Conservation (phyloP, 2,797 vertebrate species). For the Octomys mimax region DNA sequence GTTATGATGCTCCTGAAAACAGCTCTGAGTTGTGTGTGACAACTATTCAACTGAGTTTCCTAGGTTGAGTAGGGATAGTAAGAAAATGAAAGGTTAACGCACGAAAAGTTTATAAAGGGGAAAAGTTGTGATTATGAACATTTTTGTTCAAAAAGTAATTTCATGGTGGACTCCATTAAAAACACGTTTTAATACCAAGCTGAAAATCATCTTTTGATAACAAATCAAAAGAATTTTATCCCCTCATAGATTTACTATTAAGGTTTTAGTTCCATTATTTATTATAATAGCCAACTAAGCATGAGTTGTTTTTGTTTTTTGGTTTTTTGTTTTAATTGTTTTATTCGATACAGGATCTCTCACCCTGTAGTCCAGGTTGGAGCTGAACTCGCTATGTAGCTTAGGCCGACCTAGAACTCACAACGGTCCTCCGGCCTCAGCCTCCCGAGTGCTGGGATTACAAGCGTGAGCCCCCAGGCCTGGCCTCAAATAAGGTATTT, state of each 20-base stretch:
- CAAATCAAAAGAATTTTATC: conserved; percentile 57
- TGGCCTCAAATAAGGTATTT: background rate
- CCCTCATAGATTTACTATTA: background rate
- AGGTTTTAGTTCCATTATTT: conserved; percentile 18
- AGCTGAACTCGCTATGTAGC: background rate
- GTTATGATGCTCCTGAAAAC: conserved; percentile 17
- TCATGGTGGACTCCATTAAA: conserved; percentile 5
- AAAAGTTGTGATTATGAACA: background rate
- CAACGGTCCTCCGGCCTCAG: background rate
- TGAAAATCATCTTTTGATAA: conserved; percentile 33
- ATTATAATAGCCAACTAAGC: conserved; percentile 2
- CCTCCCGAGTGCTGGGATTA: background rate
- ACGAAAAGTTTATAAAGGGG: background rate
- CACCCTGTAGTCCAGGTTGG: too few species aligned
- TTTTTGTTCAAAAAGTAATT: conserved; percentile 35
- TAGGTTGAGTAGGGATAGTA: background rate
- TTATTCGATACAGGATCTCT: background rate
- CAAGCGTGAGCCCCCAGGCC: background rate
- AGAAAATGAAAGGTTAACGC: background rate
- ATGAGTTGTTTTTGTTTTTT: background rate
- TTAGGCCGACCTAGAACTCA: background rate
- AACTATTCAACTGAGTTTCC: background rate
- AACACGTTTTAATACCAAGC: conserved; percentile 33
- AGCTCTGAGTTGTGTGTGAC: background rate
- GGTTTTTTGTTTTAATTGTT: background rate